These are phyloP conservation scores for Neoascia interrupta DNA, from an alignment of 2,888 invertebrate genomes.

Conservation along the genomic window DNA sequence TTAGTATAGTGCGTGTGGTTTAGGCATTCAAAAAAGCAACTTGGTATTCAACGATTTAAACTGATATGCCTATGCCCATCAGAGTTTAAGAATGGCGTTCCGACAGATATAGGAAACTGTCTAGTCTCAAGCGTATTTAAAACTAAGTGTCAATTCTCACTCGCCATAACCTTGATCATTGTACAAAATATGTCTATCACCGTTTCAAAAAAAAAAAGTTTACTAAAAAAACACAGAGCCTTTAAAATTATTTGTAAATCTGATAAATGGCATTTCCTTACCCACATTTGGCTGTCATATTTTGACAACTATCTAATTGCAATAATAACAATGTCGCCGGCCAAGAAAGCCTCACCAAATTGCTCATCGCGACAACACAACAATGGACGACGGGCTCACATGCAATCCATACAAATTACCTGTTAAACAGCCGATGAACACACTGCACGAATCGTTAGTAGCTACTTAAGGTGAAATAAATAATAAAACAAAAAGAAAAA, in stretches of 20 bases:
- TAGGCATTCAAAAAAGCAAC: too few species aligned
- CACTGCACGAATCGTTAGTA: conserved; percentile 34
- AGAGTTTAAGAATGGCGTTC: too few species aligned
- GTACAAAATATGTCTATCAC: too few species aligned
- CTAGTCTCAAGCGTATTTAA: too few species aligned
- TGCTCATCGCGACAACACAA: conserved; percentile 47
- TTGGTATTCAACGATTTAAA: too few species aligned
- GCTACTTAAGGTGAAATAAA: conserved; percentile 30
- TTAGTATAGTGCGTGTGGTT: too few species aligned
- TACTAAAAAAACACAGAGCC: background rate
- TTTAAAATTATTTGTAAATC: conserved; percentile 25
- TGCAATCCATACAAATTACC: conserved; percentile 60
- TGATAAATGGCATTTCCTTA: conserved; percentile 46
- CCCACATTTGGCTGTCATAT: conserved; percentile 36
- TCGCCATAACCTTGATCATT: too few species aligned
- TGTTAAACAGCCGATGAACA: conserved; percentile 35
- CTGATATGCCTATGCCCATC: too few species aligned
- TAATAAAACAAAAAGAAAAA: too few species aligned
- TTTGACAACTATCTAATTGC: conserved; percentile 63
- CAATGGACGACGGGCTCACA: conserved; percentile 41
- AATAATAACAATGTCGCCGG: conserved; percentile 59
- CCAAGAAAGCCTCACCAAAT: conserved; percentile 48
- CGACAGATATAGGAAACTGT: too few species aligned
- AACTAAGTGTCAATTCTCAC: too few species aligned
- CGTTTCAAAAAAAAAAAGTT: too few species aligned